Evolutionary conservation across 2,113 vertebrate genomes (phyloP), one percentile per base, ranked within the genome.

Genomic region (Burhinus bistriatus): DNA sequence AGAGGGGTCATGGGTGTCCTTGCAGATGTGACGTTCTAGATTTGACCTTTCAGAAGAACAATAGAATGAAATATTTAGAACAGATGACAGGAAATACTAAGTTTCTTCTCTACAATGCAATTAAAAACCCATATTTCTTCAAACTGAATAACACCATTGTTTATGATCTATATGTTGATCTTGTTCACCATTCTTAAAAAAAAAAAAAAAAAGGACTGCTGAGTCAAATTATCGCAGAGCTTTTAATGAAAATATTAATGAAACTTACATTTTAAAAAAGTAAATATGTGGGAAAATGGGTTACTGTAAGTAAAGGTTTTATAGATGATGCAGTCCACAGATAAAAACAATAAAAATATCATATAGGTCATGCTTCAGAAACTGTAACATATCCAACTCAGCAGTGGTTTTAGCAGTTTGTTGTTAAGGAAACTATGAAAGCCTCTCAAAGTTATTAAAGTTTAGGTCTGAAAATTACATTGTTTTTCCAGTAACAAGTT

Each of bases 11-110:
- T 0, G 49, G 86, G 86, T 96, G 92, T 94, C 90, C 90, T 92
- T 93, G 79, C 96, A 95, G 91, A 94, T 93, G 88, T 88, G 62
- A 25, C 71, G 69, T 73, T 93, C 86, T 49, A 78, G 42, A 54
- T 47, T 19, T 55, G 13, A 77, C 88, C 86, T 97, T 95, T 93
- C 59, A 79, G 64, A 91, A 95, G 71, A 97, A 98, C 92, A 97
- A 97, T 95, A 73, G 78, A 89, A 87, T 69, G 42, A 87, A 94
- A 78, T 82, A 65, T 65, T 78, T 88, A 19, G 21, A 91, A 20
- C 65, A 83, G 62, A 89, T 94, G 78, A 94, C 81, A 97, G 97
- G 97, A 97, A 95, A 91, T 94, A 78, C 25, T 65, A 86, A 76
- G 25, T 64, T 95, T 54, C 9, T 92, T 68, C 57, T 52, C 11